Conservation (phyloP, 2,113 vertebrate genomes). For the Halcyon senegalensis region DNA sequence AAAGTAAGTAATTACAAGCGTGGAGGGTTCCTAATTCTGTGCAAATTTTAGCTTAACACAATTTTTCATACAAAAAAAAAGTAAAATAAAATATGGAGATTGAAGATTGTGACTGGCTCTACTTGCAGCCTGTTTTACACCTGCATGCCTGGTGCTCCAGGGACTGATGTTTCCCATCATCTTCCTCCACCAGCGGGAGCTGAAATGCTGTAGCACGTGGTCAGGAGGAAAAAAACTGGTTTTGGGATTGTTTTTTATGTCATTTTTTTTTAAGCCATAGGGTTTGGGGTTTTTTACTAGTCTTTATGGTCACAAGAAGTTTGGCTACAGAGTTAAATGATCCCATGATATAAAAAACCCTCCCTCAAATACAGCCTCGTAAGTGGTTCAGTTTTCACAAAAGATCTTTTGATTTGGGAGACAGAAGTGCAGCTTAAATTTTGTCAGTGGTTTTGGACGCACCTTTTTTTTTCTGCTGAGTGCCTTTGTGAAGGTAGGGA, state of each 20-base stretch:
- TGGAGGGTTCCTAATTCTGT: not conserved
- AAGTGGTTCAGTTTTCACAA: not conserved
- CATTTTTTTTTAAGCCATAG: not conserved
- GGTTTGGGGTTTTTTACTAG: not conserved
- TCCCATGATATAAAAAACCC: not conserved
- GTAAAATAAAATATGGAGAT: not conserved
- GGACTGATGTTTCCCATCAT: not conserved
- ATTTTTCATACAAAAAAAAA: not conserved
- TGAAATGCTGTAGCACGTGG: not conserved
- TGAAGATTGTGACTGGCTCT: not conserved
- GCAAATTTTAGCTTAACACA: not conserved
- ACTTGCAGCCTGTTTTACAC: not conserved
- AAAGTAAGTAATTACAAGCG: slow-evolving; percentile 4
- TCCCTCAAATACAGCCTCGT: not conserved
- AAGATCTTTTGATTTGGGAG: not conserved
- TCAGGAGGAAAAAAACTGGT: not conserved
- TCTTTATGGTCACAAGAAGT: not conserved
- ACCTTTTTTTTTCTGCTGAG: not conserved
- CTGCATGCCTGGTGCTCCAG: not conserved
- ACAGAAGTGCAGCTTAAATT: not conserved
- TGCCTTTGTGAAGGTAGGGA: not conserved
- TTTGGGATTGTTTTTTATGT: not conserved
- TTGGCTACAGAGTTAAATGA: not conserved
- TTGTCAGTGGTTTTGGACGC: not conserved
- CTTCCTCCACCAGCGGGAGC: not conserved